These are phyloP conservation scores for Muntiacus reevesi DNA, from an alignment of 2,113 vertebrate species.

Conservation along the genomic window DNA sequence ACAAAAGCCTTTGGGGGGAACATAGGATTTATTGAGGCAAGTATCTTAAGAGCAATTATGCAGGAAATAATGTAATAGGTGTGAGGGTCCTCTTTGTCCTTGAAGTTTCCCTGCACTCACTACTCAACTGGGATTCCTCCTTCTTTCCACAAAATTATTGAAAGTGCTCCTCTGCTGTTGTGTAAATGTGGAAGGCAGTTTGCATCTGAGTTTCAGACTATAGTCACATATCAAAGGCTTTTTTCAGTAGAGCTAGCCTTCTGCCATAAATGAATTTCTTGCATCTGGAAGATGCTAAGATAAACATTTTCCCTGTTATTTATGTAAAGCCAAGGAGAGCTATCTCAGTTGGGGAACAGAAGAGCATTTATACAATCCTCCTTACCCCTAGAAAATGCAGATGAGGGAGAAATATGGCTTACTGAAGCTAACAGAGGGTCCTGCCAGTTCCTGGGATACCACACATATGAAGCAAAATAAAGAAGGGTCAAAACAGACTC, in stretches of 20 bases:
- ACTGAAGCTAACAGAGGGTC: neutral
- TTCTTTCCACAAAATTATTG: neutral
- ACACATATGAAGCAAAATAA: neutral
- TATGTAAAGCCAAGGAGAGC: neutral
- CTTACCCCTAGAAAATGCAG: neutral
- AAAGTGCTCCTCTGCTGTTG: neutral
- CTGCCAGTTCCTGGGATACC: neutral
- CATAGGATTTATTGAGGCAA: neutral
- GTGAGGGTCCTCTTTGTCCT: neutral
- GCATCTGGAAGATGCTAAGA: neutral
- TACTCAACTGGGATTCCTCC: neutral
- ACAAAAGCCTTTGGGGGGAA: neutral
- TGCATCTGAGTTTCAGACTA: neutral
- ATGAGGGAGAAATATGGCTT: neutral
- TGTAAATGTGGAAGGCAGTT: neutral
- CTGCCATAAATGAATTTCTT: slow-evolving; percentile 32
- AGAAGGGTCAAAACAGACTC: neutral
- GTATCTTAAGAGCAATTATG: neutral
- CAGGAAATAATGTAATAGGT: neutral
- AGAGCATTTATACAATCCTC: neutral
- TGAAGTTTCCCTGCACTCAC: neutral
- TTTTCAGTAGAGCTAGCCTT: neutral
- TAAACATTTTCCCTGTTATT: neutral
- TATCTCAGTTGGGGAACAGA: neutral
- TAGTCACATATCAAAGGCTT: neutral